A percentile compares a stretch with the other conserved stretches of the same genome.
These are phyloP conservation scores for Papilio elwesi DNA, from an alignment of 2,888 invertebrate species.

Conservation along the genomic window DNA sequence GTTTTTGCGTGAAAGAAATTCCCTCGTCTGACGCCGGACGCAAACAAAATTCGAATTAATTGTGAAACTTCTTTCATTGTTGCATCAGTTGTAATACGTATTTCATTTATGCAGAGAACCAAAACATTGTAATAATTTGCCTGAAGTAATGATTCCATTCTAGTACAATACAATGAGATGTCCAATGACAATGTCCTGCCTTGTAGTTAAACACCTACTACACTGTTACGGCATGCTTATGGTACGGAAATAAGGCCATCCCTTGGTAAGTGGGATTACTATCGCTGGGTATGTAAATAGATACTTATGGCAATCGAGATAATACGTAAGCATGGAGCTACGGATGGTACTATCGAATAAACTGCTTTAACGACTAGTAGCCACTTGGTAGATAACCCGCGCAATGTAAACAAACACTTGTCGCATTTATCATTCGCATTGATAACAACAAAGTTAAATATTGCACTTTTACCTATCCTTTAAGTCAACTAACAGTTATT, in stretches of 20 bases:
- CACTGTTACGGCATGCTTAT: no score
- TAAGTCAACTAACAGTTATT: no score
- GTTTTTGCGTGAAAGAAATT: no score
- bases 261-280: background rate
- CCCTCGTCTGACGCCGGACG: no score
- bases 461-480: background rate
- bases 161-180: no score
- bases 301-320: background rate
- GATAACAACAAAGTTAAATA: constrained; percentile 1
- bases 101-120: constrained; percentile 14
- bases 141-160: constrained; percentile 4
- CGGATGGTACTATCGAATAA: background rate
- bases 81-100: constrained; percentile 28
- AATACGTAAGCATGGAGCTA: background rate
- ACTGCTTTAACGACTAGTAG: constrained; percentile 11
- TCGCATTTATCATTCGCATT: constrained; percentile 24
- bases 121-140: constrained; percentile 22
- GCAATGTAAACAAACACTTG: constrained; percentile 21
- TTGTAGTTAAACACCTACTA: no score
- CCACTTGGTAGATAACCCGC: constrained; percentile 9
- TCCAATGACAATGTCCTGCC: no score
- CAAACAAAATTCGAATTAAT: background rate
- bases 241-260: background rate
- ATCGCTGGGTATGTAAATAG: background rate
- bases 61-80: background rate